These are phyloP conservation scores for Ptyas mucosa DNA, from an alignment of 2,113 vertebrate genomes.

Conservation along the genomic window DNA sequence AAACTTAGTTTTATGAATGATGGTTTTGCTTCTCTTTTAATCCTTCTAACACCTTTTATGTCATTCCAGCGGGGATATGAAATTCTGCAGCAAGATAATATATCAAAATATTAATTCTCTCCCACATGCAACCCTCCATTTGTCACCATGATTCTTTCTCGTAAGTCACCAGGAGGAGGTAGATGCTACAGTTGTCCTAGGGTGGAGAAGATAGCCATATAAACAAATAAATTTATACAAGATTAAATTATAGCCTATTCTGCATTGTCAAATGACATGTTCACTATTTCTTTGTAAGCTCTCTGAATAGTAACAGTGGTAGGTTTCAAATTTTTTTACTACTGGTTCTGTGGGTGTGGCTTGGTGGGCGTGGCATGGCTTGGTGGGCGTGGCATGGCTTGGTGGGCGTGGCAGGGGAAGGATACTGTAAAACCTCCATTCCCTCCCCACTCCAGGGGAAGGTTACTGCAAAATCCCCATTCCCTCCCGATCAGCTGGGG, in stretches of 20 bases:
- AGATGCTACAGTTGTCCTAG: background rate
- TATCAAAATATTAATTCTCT: conserved; percentile 14
- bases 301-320: background rate
- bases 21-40: background rate
- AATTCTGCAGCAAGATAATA: background rate
- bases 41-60: background rate
- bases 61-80: background rate
- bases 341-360: too few relatives aligned
- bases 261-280: background rate
- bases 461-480: too few relatives aligned
- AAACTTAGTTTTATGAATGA: background rate
- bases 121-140: background rate
- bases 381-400: too few relatives aligned
- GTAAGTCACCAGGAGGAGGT: background rate
- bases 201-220: background rate
- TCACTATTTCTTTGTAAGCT: background rate
- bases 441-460: too few relatives aligned
- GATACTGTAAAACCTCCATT: too few relatives aligned
- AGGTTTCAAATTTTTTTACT: too few relatives aligned
- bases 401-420: too few relatives aligned
- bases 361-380: too few relatives aligned
- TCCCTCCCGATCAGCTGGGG: too few relatives aligned
- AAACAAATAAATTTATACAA: background rate
- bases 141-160: background rate
- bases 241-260: background rate